Evolutionary conservation across 2,113 vertebrate species (phyloP).

Genomic region (Microtus pennsylvanicus): DNA sequence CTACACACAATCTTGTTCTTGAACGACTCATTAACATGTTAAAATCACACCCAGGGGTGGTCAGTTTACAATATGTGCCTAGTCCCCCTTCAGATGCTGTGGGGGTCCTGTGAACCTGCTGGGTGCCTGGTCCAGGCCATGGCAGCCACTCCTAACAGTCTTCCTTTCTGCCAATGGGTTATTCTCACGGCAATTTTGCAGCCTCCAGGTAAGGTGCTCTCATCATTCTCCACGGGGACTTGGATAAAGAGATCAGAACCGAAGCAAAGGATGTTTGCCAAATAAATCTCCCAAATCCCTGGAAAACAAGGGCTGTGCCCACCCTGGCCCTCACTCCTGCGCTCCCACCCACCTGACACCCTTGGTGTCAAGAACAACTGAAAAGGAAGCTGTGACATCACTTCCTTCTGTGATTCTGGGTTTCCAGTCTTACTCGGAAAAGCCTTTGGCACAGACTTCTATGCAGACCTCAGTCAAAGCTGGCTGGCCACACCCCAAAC

Average conservation of each 20-base stretch:
- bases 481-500: neutral
- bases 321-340: neutral
- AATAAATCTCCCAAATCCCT: neutral
- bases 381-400: conserved; percentile 34
- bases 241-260: neutral
- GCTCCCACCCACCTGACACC: neutral
- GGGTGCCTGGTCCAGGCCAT: neutral
- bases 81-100: neutral
- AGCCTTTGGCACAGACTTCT: neutral
- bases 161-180: neutral
- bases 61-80: neutral
- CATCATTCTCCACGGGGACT: neutral
- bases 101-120: neutral
- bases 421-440: neutral
- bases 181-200: neutral
- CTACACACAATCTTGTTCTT: neutral
- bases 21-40: neutral
- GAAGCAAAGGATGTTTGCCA: neutral
- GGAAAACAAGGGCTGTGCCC: conserved; percentile 15
- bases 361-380: neutral
- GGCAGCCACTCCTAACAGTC: neutral
- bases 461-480: neutral
- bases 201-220: neutral
- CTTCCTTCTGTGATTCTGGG: neutral
- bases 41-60: neutral